Evolutionary conservation across 2,888 invertebrate species (phyloP), one percentile per base, ranked within the genome.

Genomic region (Lordiphosa andalusiaca): DNA sequence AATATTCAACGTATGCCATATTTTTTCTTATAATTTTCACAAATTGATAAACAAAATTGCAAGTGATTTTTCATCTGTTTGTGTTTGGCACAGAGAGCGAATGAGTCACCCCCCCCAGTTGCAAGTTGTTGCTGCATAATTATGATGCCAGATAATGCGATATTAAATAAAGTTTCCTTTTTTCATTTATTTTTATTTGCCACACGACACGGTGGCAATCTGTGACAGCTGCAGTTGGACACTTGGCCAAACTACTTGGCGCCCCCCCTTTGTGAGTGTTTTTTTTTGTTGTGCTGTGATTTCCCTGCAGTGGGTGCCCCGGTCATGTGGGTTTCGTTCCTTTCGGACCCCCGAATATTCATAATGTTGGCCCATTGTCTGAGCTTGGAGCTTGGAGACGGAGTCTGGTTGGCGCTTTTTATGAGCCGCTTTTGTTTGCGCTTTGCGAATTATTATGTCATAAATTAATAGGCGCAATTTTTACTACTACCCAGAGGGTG

Each of bases 101-200:
- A 60, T 70, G 68, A 71, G 67, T 69, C 71, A 70, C 63, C 63
- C 56, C 59, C 30, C 1, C n/a, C n/a, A n/a, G 30, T 30, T 30
- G 3, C 30, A 19, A 39, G 33, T 41, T 16, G 53, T 33, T 16
- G 53, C 64, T 55, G 64, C 49, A 83, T 87, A 86, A 86, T 86
- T 86, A 86, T 86, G 87, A 85, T 87, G 87, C 84, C 83, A 87
- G 86, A 86, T 86, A 86, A 86, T 87, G 80, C 69, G 82, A 77
- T 77, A 83, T 74, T 69, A 73, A 75, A 80, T 74, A 74, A 56
- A 52, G 62, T 77, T 74, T 60, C 69, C 64, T 61, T 59, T 61
- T 59, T 68, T 66, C 39, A 39, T 53, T 66, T 37, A 51, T 51
- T 40, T 51, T 51, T 36, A 53, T 80, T 73, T 63, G 66, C 71